Evolutionary conservation across 37 sponge, comb jelly and placozoan species (phyloP).

Genomic region (Chondrosia reniformis): DNA sequence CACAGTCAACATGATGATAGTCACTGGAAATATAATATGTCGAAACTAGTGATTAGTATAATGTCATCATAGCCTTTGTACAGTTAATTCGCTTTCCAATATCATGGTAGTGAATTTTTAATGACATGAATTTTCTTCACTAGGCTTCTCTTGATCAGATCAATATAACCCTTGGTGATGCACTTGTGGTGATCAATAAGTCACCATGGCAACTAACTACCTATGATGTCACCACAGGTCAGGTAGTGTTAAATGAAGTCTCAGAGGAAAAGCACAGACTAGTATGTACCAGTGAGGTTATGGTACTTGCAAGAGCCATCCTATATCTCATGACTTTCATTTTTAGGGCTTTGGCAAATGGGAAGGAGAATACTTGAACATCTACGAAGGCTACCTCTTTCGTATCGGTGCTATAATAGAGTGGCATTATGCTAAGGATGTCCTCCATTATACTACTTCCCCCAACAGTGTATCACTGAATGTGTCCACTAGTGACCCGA

Average conservation of each 20-base stretch:
- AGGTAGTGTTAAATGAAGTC: slow-evolving; percentile 7
- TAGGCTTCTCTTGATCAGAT: no score
- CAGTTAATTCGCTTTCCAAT: no score
- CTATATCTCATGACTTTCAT: no score
- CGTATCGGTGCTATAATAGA: slow-evolving; percentile 33
- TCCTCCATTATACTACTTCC: slow-evolving; percentile 13
- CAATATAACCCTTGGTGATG: slow-evolving; percentile 40
- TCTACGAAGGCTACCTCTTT: slow-evolving; percentile 60
- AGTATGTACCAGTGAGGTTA: slow-evolving; percentile 8
- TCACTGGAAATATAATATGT: no score
- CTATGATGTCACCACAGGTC: neutral
- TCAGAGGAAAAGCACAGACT: neutral
- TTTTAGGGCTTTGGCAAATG: slow-evolving; percentile 63
- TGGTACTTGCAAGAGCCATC: slow-evolving; percentile 52
- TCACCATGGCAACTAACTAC: slow-evolving; percentile 43
- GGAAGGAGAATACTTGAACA: slow-evolving; percentile 37
- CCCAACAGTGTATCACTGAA: neutral
- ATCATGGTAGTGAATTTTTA: no score
- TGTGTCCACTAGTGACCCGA: slow-evolving; percentile 25
- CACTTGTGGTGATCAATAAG: slow-evolving; percentile 3
- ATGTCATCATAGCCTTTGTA: no score
- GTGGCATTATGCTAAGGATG: slow-evolving; percentile 40
- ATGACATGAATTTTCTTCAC: no score
- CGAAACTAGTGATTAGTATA: no score
- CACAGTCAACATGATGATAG: no score